Conservation (phyloP, 2,888 invertebrate species). For the Unio delphinus region DNA sequence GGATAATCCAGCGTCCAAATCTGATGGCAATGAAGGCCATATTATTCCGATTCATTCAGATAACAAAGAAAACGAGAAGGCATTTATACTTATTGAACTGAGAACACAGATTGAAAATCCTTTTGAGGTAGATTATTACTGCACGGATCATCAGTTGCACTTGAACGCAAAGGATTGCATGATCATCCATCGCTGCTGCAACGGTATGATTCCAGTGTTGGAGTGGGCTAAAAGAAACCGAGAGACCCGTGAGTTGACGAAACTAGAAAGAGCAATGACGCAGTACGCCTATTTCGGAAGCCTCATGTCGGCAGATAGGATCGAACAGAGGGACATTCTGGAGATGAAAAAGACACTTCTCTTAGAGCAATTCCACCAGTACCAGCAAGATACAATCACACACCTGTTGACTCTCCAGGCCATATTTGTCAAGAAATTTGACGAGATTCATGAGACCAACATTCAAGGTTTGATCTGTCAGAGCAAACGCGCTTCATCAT, state of each 20-base stretch:
- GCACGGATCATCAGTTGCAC: no score
- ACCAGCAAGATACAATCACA: slow-evolving; percentile 29
- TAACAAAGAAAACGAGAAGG: no score
- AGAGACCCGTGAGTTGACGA: background rate
- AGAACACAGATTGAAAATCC: no score
- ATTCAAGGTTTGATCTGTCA: slow-evolving; percentile 24
- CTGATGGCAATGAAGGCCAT: no score
- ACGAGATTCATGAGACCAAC: slow-evolving; percentile 22
- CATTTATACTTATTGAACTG: no score
- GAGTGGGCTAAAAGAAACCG: slow-evolving; percentile 29
- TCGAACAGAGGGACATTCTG: slow-evolving; percentile 15
- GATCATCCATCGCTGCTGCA: slow-evolving; percentile 4
- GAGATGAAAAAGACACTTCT: slow-evolving; percentile 21
- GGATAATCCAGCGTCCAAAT: no score
- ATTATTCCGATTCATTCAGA: no score
- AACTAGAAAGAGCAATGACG: background rate
- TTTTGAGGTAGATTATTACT: no score
- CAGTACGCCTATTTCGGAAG: slow-evolving; percentile 7
- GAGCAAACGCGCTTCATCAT: slow-evolving; percentile 24
- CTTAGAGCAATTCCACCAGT: slow-evolving; percentile 24
- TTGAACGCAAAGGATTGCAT: no score
- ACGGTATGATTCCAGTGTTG: slow-evolving; percentile 22
- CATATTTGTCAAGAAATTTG: slow-evolving; percentile 23
- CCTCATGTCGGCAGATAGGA: slow-evolving; percentile 27
- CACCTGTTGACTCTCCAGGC: slow-evolving; percentile 28